A percentile compares a stretch with the other conserved stretches of the same genome.
phyloP scores from a whole-genome alignment of 1,140 invertebrate species.

The Magallana ariakensis region DNA sequence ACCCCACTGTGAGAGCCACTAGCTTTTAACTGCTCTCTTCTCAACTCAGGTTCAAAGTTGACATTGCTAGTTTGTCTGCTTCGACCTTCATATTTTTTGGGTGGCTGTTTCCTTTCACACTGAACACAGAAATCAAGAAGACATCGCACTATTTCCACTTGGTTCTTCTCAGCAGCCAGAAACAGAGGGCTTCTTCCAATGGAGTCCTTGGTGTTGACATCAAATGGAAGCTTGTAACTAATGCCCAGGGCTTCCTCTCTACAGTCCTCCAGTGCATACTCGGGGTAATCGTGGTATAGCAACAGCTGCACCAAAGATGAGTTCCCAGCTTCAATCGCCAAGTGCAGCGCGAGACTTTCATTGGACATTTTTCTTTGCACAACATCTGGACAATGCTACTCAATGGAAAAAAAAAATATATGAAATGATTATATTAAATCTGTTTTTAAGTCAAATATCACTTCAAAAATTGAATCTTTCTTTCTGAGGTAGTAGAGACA shows the following conservation, averaged over 20 bases:
- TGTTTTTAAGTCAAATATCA: too few relatives aligned
- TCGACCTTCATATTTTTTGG: not conserved
- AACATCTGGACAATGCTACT: slow-evolving; percentile 84
- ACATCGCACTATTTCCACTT: slow-evolving; percentile 66
- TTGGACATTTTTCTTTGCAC: slow-evolving; percentile 91
- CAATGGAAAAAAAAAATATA: slow-evolving; percentile 52
- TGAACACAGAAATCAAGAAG: slow-evolving; percentile 87
- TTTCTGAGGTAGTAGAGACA: too few relatives aligned
- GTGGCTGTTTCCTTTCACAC: slow-evolving; percentile 78
- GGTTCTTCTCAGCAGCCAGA: slow-evolving; percentile 69
- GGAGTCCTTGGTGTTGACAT: slow-evolving; percentile 70
- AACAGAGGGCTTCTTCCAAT: slow-evolving; percentile 72
- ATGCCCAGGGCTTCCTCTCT: slow-evolving; percentile 58
- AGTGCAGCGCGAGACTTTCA: slow-evolving; percentile 94
- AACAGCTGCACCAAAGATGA: slow-evolving; percentile 83
- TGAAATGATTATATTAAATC: too few relatives aligned
- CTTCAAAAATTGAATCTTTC: too few relatives aligned
- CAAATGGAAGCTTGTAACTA: slow-evolving; percentile 62
- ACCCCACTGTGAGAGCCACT: not conserved
- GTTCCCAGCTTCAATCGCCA: slow-evolving; percentile 93
- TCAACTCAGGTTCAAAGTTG: slow-evolving; percentile 21
- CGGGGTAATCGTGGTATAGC: slow-evolving; percentile 90
- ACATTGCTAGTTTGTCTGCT: not conserved
- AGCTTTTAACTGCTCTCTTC: slow-evolving; percentile 26
- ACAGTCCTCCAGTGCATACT: slow-evolving; percentile 55